Conservation (phyloP, 2,113 vertebrate genomes). For the Microcebus ravelobensis region DNA sequence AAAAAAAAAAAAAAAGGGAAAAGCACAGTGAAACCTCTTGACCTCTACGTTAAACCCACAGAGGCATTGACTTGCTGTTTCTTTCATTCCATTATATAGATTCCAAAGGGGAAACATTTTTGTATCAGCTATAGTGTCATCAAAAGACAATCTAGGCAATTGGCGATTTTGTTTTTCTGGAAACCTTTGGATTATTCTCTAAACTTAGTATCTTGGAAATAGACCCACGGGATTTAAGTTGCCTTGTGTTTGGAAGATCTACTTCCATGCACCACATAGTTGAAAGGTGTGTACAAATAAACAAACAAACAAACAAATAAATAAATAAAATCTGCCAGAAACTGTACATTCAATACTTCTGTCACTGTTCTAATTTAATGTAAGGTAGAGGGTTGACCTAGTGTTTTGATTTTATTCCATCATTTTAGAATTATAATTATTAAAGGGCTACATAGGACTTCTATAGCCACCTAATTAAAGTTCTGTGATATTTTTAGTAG, state of each 20-base stretch:
- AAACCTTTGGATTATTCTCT: neutral
- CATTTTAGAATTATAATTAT: constrained; percentile 5
- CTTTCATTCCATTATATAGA: neutral
- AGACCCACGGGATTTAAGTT: neutral
- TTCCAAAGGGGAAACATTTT: neutral
- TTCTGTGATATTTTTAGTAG: neutral
- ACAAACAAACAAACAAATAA: neutral
- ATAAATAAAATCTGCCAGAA: neutral
- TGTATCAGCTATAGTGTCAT: neutral
- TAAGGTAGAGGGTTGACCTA: neutral
- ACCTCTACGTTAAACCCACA: neutral
- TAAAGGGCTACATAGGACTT: neutral
- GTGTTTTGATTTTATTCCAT: neutral
- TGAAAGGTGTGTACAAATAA: neutral
- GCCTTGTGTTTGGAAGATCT: neutral
- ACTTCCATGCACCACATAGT: neutral
- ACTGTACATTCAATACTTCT: neutral
- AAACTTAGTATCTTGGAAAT: neutral
- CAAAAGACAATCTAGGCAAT: neutral
- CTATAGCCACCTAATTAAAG: neutral
- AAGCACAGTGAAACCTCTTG: neutral
- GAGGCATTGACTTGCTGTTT: neutral
- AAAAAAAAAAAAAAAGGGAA: neutral
- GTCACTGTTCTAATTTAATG: neutral
- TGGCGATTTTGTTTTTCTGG: neutral